Evolutionary conservation across 1,140 invertebrate species (phyloP), one percentile per base, ranked within the genome.

Genomic region (Acromyrmex charruanus): DNA sequence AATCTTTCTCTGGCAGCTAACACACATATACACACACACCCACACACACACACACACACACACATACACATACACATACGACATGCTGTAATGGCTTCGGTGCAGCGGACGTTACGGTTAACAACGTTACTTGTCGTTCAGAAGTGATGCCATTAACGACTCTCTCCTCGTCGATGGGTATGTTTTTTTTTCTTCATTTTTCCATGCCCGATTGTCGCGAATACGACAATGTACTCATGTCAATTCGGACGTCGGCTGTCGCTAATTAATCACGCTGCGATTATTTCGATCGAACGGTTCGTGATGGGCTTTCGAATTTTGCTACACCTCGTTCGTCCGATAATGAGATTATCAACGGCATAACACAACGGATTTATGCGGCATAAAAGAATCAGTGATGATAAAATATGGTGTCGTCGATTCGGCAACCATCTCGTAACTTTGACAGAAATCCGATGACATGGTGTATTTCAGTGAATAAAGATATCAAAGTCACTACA

Each of bases 271-370:
- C 55, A 61, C 69, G 21, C 69, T 61, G 59, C 69, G 55, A 84
- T 84, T 84, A 84, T 84, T 84, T 84, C 80, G 55, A 74, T 49
- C 69, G 69, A n/a, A 59, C 53, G 16, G 12, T 35, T 31, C 39
- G 55, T 75, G 80, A 75, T 75, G 68, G 69, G 80, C 39, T 84
- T 84, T 63, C 28, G 44, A 75, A 75, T 84, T 44, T 84, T 69
- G 80, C 80, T 84, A 61, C 25, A 84, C 28, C 69, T 51, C 69
- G 39, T 61, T 49, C 69, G 55, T 61, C 39, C 80, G 14, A 75
- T 75, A 84, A 84, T 84, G 55, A 72, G 69, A 84, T 84, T 84
- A 84, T 74, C 69, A 84, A 75, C 58, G 18, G 39, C 58, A 75
- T 75, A 75, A 74, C 80, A 39, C 25, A 44, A 61, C 39, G 55